Conservation (phyloP, 1,140 invertebrate genomes). For the Drosophila neocordata region DNA sequence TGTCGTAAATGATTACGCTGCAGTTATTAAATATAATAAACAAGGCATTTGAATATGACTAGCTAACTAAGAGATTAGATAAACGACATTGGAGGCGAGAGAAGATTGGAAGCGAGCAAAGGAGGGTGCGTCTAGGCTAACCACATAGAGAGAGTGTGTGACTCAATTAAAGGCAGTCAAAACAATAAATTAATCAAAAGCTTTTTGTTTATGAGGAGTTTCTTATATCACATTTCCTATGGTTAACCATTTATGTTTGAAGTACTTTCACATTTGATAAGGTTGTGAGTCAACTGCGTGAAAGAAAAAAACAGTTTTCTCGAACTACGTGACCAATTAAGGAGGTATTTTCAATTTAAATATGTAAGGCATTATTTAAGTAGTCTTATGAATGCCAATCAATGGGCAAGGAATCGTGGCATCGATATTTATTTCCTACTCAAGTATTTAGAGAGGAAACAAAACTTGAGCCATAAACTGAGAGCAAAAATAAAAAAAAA, state of each 20-base stretch:
- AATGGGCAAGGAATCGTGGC: slow-evolving; percentile 8
- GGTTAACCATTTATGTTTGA: not conserved
- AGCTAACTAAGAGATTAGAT: slow-evolving; percentile 57
- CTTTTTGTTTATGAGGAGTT: slow-evolving; percentile 7
- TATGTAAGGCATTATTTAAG: not conserved
- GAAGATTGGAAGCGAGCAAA: not conserved
- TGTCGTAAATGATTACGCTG: not conserved
- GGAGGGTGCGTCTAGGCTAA: not conserved
- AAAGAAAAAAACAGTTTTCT: slow-evolving; percentile 4
- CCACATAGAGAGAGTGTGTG: not conserved
- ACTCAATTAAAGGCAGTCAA: slow-evolving; percentile 8
- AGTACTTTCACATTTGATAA: slow-evolving; percentile 1
- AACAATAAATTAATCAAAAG: slow-evolving; percentile 13
- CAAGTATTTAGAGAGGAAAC: slow-evolving; percentile 17
- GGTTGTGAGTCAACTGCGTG: slow-evolving; percentile 11
- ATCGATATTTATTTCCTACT: slow-evolving; percentile 2
- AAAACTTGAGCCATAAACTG: slow-evolving; percentile 32
- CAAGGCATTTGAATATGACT: slow-evolving; percentile 33
- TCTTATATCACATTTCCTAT: not conserved
- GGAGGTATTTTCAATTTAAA: slow-evolving; percentile 13
- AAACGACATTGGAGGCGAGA: slow-evolving; percentile 19
- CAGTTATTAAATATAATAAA: slow-evolving; percentile 37
- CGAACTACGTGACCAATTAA: slow-evolving; percentile 67
- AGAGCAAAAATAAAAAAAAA: not conserved
- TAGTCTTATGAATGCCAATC: slow-evolving; percentile 39